Percentiles rank a stretch among this genome's conserved stretches.
Conservation (phyloP, 1,140 invertebrate genomes). For the Metopolophium dirhodum region DNA sequence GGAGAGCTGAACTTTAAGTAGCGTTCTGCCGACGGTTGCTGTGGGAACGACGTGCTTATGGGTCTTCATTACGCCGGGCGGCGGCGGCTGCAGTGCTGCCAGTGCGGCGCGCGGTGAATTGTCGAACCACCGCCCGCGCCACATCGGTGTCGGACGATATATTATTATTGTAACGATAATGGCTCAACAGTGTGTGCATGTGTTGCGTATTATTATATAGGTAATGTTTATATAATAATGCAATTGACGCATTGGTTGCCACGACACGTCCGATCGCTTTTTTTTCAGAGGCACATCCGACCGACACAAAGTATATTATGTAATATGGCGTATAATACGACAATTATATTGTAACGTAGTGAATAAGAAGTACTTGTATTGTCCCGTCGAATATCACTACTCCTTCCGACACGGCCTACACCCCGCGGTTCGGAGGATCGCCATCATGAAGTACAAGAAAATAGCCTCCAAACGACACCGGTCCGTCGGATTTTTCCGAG, state of each 20-base stretch:
- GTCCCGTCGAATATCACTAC: not conserved
- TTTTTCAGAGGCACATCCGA: not conserved
- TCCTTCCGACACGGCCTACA: not conserved
- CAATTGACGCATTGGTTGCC: not conserved
- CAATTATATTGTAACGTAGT: not conserved
- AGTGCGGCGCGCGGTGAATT: not conserved
- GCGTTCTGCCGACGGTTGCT: conserved; percentile 51
- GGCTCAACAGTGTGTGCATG: not conserved
- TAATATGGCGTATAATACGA: not conserved
- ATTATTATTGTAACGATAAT: not conserved
- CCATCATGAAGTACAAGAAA: conserved; percentile 6
- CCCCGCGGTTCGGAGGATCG: not conserved
- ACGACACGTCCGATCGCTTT: not conserved
- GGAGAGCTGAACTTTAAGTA: conserved; percentile 34
- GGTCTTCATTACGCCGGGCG: conserved; percentile 34
- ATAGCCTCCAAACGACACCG: not conserved
- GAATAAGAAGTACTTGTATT: not conserved
- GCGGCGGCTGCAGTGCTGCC: not conserved
- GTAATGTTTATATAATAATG: not conserved
- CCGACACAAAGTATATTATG: not conserved
- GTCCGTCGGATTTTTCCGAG: not conserved
- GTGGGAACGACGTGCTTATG: conserved; percentile 50
- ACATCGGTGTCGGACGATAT: not conserved
- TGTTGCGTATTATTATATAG: no score
- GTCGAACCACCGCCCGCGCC: not conserved